Conservation (phyloP, 2,888 invertebrate species). For the Pimpla rufipes region DNA sequence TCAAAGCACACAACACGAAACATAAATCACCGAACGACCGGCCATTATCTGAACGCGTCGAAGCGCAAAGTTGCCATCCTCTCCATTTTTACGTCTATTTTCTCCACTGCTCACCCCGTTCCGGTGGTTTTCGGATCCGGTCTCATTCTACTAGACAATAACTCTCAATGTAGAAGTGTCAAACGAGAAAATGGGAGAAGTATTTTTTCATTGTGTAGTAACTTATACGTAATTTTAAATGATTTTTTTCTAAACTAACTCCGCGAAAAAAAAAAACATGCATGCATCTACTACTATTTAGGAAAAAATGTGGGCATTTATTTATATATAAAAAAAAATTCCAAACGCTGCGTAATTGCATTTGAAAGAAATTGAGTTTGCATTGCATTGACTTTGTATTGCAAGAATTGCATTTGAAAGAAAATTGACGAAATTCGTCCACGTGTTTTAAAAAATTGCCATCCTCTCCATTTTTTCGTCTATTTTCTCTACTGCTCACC, state of each 20-base stretch:
- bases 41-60: conserved; percentile 67
- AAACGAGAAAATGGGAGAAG: neutral
- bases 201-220: neutral
- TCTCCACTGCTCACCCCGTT: conserved; percentile 1
- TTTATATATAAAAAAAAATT: too few relatives aligned
- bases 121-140: conserved; percentile 30
- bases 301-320: neutral
- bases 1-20: conserved; percentile 66
- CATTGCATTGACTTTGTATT: too few relatives aligned
- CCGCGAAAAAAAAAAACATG: neutral
- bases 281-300: too few relatives aligned
- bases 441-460: conserved; percentile 44
- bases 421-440: neutral
- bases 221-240: neutral
- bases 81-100: conserved; percentile 24
- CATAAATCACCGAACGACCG: conserved; percentile 71
- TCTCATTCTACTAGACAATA: conserved; percentile 32
- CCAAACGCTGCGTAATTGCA: too few relatives aligned
- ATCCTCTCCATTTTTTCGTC: conserved; percentile 27
- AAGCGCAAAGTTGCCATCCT: conserved; percentile 60
- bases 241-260: neutral
- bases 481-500: neutral
- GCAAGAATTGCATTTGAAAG: too few relatives aligned
- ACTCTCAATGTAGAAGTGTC: conserved; percentile 20
- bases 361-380: too few relatives aligned